Conservation (phyloP, 2,113 vertebrate species). For the Alethe castanea region DNA sequence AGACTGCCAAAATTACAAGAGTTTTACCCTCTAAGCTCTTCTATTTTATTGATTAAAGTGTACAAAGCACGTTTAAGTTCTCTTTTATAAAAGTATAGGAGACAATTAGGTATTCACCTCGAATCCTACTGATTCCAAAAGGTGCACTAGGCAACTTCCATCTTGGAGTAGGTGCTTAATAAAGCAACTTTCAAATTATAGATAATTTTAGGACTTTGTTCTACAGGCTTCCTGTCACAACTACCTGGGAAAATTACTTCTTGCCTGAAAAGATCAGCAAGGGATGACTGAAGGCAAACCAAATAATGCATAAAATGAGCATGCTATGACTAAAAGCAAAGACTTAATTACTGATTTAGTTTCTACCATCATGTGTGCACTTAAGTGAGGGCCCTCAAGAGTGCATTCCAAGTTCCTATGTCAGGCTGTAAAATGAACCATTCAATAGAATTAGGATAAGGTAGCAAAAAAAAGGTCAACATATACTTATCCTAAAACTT, state of each 20-base stretch:
- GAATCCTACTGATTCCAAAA: background rate
- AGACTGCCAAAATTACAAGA: background rate
- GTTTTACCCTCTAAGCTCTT: slow-evolving; percentile 3
- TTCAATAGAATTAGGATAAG: background rate
- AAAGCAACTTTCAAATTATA: background rate
- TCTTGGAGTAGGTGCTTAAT: background rate
- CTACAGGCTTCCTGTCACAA: background rate
- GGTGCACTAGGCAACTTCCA: background rate
- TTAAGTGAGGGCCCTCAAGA: slow-evolving; percentile 26
- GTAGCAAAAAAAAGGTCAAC: slow-evolving; percentile 18
- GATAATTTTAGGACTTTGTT: background rate
- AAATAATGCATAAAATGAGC: slow-evolving; percentile 60
- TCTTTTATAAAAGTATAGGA: background rate
- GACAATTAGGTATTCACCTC: background rate
- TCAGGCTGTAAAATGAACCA: slow-evolving; percentile 22
- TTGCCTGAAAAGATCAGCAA: slow-evolving; percentile 42
- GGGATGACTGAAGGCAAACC: slow-evolving; percentile 31
- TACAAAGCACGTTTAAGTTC: background rate
- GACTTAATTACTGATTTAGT: background rate
- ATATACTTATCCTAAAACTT: slow-evolving; percentile 58
- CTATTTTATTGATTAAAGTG: background rate
- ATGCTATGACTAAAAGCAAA: slow-evolving; percentile 55
- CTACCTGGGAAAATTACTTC: background rate
- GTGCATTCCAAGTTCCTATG: slow-evolving; percentile 32
- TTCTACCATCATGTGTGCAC: slow-evolving; percentile 30